A percentile compares a stretch with the other conserved stretches of the same genome.
These are phyloP conservation scores for Nycticryphes semicollaris DNA, from an alignment of 2,113 vertebrate species.

Conservation along the genomic window DNA sequence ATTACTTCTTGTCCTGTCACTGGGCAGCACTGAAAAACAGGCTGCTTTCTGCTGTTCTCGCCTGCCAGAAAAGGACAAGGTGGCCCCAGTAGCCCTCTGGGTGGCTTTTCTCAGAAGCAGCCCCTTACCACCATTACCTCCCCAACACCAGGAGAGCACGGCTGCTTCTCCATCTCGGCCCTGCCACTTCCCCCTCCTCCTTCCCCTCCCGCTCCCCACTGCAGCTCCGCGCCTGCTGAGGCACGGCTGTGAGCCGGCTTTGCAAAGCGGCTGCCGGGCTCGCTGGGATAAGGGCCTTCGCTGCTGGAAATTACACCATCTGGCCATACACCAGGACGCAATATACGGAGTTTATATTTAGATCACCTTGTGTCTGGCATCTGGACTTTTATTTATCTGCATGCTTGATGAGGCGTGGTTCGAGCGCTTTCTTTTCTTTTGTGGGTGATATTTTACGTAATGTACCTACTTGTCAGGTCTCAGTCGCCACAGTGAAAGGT, in stretches of 20 bases:
- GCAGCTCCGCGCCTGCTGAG: background rate
- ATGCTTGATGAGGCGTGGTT: background rate
- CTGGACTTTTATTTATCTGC: constrained; percentile 9
- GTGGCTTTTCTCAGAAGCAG: background rate
- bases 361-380: constrained; percentile 17
- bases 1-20: too few species aligned
- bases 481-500: background rate
- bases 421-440: background rate
- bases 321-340: background rate
- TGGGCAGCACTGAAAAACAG: too few species aligned
- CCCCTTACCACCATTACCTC: background rate
- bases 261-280: background rate
- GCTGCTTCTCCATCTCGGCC: background rate
- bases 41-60: background rate
- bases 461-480: background rate
- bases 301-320: constrained; percentile 37
- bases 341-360: constrained; percentile 12
- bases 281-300: background rate
- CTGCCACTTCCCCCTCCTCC: background rate
- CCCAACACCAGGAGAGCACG: accelerated
- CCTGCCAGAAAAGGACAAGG: background rate
- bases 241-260: background rate
- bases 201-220: background rate
- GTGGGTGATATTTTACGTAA: background rate
- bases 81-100: accelerated